Evolutionary conservation across 2,797 vertebrate genomes (phyloP).

Genomic region (Carapus acus): DNA sequence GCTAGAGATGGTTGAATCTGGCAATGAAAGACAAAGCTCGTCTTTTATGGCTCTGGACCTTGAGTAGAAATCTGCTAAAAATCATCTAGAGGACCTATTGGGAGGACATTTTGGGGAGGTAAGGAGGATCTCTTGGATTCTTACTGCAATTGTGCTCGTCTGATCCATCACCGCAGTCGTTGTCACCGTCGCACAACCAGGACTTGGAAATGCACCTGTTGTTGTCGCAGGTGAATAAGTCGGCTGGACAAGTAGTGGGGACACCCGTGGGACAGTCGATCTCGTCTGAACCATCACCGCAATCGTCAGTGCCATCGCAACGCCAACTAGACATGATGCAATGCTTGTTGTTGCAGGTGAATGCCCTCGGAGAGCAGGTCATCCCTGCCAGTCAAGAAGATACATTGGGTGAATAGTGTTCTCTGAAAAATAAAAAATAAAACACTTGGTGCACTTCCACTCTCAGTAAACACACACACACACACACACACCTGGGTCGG

Average conservation of each 20-base stretch:
- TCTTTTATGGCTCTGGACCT: background rate
- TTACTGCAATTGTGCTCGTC: slow-evolving; percentile 90
- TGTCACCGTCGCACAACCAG: slow-evolving; percentile 88
- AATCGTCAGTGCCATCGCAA: slow-evolving; percentile 84
- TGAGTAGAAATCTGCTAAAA: too few species aligned
- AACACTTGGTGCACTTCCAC: too few species aligned
- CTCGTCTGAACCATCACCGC: slow-evolving; percentile 87
- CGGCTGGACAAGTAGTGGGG: slow-evolving; percentile 68
- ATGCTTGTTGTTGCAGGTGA: slow-evolving; percentile 80
- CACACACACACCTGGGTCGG: slow-evolving; percentile 71
- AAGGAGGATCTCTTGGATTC: slow-evolving; percentile 53
- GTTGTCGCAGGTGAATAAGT: slow-evolving; percentile 80
- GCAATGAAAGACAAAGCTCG: slow-evolving; percentile 12
- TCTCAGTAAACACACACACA: background rate
- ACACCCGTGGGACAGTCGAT: slow-evolving; percentile 75
- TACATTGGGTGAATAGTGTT: fast-evolving
- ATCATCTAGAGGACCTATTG: too few species aligned
- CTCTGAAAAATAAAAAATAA: background rate
- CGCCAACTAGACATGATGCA: slow-evolving; percentile 80
- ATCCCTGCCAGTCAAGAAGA: slow-evolving; percentile 63
- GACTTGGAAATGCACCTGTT: slow-evolving; percentile 73
- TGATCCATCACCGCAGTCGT: slow-evolving; percentile 91
- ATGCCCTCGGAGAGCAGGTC: slow-evolving; percentile 79
- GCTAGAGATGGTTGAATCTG: slow-evolving; percentile 76
- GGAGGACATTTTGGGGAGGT: too few species aligned